Conservation (phyloP, 1,140 invertebrate genomes). For the Drosophila pseudoobscura region DNA sequence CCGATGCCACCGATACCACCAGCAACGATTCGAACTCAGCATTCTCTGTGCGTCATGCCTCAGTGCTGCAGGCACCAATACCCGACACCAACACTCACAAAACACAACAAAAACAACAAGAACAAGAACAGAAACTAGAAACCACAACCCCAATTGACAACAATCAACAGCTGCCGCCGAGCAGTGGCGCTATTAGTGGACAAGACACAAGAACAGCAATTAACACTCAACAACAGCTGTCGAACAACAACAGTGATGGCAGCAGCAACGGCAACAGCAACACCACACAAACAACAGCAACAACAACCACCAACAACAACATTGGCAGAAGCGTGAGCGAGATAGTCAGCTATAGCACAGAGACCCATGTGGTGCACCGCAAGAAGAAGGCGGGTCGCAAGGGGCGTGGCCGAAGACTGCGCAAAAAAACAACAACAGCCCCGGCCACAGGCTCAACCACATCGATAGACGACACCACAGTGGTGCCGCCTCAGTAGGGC, state of each 20-base stretch:
- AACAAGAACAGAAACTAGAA: constrained; percentile 18
- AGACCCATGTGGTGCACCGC: constrained; percentile 69
- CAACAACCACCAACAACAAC: constrained; percentile 9
- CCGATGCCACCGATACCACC: no score
- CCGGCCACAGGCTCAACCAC: constrained; percentile 25
- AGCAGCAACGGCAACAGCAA: neutral
- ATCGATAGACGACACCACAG: constrained; percentile 27
- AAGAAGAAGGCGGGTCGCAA: constrained; percentile 58
- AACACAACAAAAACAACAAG: constrained; percentile 16
- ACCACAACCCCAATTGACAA: constrained; percentile 25
- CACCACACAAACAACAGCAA: constrained; percentile 9
- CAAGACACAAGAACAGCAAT: constrained; percentile 11
- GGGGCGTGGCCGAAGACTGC: constrained; percentile 54
- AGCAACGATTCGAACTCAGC: constrained; percentile 65
- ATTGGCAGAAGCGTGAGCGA: constrained; percentile 55
- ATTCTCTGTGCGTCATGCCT: constrained; percentile 58
- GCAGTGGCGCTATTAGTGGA: constrained; percentile 31
- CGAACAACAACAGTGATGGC: neutral
- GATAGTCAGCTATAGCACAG: constrained; percentile 60
- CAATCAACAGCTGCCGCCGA: constrained; percentile 5
- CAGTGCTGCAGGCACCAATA: constrained; percentile 60
- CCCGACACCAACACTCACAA: constrained; percentile 6
- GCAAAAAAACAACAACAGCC: constrained; percentile 38
- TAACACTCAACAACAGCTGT: neutral
- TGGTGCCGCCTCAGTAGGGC: constrained; percentile 29